Percentiles rank a stretch among this genome's conserved stretches.
Evolutionary conservation across 2,113 vertebrate species (phyloP).

Genomic region (Actenoides lindsayi): DNA sequence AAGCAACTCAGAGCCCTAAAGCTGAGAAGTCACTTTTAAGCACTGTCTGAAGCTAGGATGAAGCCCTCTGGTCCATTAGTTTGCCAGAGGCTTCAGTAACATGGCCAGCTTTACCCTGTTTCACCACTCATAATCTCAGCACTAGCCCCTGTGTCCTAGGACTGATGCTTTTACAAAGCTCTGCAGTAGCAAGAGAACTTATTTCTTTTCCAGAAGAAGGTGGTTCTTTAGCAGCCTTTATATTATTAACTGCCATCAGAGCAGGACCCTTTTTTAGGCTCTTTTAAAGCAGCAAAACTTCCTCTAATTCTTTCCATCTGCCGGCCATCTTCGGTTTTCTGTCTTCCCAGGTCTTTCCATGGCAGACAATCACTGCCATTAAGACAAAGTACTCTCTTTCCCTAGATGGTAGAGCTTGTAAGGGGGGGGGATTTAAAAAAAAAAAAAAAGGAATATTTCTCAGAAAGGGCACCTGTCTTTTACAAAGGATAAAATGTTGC

Average conservation of each 20-base stretch:
- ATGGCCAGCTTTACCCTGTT: neutral
- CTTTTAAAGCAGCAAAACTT: neutral
- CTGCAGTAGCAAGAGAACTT: neutral
- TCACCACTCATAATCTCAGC: fast-evolving
- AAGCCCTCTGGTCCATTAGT: neutral
- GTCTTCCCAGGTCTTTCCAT: neutral
- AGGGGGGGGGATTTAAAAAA: neutral
- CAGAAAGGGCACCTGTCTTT: constrained; percentile 55
- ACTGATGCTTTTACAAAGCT: neutral
- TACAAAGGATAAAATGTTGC: constrained; percentile 8
- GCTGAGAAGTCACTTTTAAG: neutral
- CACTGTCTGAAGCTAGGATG: neutral
- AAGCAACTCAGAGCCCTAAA: neutral
- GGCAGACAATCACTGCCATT: constrained; percentile 19
- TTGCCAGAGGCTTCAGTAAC: neutral
- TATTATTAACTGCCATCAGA: neutral
- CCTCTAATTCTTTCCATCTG: neutral
- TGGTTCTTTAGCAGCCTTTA: neutral
- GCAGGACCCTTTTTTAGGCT: neutral
- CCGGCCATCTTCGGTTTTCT: neutral
- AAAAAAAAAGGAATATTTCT: neutral
- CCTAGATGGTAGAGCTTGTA: neutral
- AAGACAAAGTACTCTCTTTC: constrained; percentile 18
- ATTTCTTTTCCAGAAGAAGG: neutral
- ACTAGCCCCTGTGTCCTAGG: neutral